These are phyloP conservation scores for Nomada fucata DNA, from an alignment of 2,888 invertebrate genomes.

Conservation along the genomic window DNA sequence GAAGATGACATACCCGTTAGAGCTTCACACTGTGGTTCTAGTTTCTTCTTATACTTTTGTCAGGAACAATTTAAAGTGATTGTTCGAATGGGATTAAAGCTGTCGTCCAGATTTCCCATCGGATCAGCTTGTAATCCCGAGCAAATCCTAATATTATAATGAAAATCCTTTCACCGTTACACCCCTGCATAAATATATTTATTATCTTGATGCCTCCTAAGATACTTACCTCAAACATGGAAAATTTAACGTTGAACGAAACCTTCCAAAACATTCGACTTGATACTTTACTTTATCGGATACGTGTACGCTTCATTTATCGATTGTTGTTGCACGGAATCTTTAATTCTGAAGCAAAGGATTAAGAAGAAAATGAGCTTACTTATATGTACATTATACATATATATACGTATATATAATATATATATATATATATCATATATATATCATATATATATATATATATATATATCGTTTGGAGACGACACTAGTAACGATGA, in stretches of 20 bases:
- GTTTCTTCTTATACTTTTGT: not conserved
- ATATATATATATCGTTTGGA: not conserved
- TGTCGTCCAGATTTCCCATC: constrained; percentile 49
- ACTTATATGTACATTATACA: not conserved
- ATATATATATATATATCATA: not conserved
- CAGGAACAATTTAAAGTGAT: constrained; percentile 15
- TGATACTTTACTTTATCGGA: no score
- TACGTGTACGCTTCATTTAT: no score
- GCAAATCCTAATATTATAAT: constrained; percentile 34
- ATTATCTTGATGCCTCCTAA: not conserved
- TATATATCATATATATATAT: not conserved
- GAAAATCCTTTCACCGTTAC: constrained; percentile 43
- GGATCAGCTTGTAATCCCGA: constrained; percentile 61
- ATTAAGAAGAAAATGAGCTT: no score
- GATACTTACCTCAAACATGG: no score
- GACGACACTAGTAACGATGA: constrained; percentile 20
- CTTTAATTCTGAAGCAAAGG: no score
- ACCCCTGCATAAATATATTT: not conserved
- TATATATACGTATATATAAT: no score
- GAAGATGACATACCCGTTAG: not conserved
- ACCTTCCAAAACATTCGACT: no score
- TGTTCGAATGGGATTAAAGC: constrained; percentile 48
- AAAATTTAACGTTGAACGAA: no score
- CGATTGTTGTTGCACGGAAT: no score
- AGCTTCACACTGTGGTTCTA: not conserved